Percentiles rank a stretch among this genome's conserved stretches.
phyloP scores from a whole-genome alignment of 2,888 invertebrate species.

The Nymphalis urticae region DNA sequence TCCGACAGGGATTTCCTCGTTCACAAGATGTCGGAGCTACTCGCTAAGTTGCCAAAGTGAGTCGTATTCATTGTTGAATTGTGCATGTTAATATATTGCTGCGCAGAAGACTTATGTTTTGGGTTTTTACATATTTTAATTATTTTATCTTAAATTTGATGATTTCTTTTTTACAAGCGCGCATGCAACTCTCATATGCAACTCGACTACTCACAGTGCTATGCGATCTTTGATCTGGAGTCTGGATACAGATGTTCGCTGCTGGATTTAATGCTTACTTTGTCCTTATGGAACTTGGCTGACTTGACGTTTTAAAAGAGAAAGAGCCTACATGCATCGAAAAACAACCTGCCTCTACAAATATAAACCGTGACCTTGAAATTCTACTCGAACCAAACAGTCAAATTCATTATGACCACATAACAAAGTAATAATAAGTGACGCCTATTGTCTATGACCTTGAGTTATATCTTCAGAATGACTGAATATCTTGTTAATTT shows the following conservation, averaged over 20 bases:
- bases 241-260: too few species aligned
- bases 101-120: background rate
- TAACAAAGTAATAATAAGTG: background rate
- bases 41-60: slow-evolving; percentile 85
- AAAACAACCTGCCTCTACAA: too few species aligned
- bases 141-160: background rate
- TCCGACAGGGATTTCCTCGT: slow-evolving; percentile 93
- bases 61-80: slow-evolving; percentile 37
- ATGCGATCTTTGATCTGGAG: too few species aligned
- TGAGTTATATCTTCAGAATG: too few species aligned
- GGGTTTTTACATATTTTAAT: background rate
- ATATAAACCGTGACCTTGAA: too few species aligned
- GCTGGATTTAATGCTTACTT: too few species aligned
- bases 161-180: background rate
- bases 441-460: background rate
- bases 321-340: too few species aligned
- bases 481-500: too few species aligned
- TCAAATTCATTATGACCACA: background rate
- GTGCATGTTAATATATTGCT: background rate
- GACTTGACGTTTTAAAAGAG: too few species aligned
- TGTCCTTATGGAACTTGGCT: too few species aligned
- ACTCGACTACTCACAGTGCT: too few species aligned
- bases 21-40: slow-evolving; percentile 93
- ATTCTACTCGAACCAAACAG: background rate
- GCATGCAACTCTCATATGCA: too few species aligned